Evolutionary conservation across 2,113 vertebrate species (phyloP).

Genomic region (Pagrus major): DNA sequence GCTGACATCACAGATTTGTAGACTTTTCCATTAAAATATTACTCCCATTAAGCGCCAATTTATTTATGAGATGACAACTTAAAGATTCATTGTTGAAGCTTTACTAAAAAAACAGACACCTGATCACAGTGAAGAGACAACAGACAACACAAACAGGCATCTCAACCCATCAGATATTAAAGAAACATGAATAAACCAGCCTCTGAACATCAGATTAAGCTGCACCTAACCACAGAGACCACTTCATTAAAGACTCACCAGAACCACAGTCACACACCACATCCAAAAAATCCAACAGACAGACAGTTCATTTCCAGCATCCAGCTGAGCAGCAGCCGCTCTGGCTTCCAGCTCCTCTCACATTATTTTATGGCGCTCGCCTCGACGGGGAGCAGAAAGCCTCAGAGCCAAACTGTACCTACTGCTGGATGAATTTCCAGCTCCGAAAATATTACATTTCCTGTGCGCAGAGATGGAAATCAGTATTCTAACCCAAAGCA

Average conservation of each 20-base stretch:
- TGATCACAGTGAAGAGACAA: no score
- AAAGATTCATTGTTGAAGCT: no score
- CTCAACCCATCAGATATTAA: background rate
- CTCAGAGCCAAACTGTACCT: constrained; percentile 67
- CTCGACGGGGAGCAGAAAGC: constrained; percentile 63
- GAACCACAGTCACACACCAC: background rate
- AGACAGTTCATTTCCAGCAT: constrained; percentile 46
- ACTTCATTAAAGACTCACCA: background rate
- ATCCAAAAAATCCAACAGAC: background rate
- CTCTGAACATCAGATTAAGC: background rate
- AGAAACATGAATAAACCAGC: background rate
- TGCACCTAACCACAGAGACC: background rate
- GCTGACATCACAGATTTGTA: no score
- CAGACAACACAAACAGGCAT: no score
- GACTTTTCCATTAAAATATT: no score
- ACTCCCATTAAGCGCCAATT: no score
- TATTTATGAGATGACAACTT: no score
- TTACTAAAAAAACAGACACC: no score
- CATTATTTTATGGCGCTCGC: constrained; percentile 51
- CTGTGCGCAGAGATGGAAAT: constrained; percentile 77
- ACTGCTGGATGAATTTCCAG: constrained; percentile 68
- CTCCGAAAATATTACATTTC: constrained; percentile 74
- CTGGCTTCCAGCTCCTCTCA: constrained; percentile 56
- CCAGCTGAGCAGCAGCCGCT: constrained; percentile 55
- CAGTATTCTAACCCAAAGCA: constrained; percentile 83